A percentile compares a stretch with the other conserved stretches of the same genome.
phyloP scores from a whole-genome alignment of 2,888 invertebrate genomes.

The Aphidius colemani region DNA sequence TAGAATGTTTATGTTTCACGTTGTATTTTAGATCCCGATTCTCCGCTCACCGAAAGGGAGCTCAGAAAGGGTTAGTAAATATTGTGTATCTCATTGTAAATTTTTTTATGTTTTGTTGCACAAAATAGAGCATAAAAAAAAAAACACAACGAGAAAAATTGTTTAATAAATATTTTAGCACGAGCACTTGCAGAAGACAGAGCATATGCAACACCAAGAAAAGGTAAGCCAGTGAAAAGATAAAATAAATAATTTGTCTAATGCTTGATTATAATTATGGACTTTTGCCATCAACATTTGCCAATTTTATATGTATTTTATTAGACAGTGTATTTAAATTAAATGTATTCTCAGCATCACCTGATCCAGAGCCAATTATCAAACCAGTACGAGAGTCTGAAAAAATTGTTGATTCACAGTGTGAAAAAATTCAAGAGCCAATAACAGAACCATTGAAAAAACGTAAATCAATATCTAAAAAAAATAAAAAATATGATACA shows the following conservation, averaged over 20 bases:
- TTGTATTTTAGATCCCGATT: slow-evolving; percentile 44
- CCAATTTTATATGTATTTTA: background rate
- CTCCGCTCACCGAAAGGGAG: slow-evolving; percentile 54
- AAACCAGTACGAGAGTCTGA: slow-evolving; percentile 28
- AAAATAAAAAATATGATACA: slow-evolving; percentile 31
- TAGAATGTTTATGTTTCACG: slow-evolving; percentile 39
- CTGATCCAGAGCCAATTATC: slow-evolving; percentile 28
- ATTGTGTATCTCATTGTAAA: slow-evolving; percentile 8
- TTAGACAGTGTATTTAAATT: background rate
- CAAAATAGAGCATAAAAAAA: background rate
- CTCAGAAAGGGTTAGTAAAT: slow-evolving; percentile 54
- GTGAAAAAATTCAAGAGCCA: slow-evolving; percentile 16
- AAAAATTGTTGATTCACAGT: slow-evolving; percentile 21
- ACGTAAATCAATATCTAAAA: slow-evolving; percentile 28
- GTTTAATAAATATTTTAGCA: slow-evolving; percentile 45
- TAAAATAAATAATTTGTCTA: too few species aligned
- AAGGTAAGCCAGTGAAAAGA: slow-evolving; percentile 25
- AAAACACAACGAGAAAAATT: slow-evolving; percentile 8
- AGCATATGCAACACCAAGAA: slow-evolving; percentile 25
- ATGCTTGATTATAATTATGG: background rate
- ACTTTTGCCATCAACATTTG: slow-evolving; percentile 6
- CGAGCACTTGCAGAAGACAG: slow-evolving; percentile 46
- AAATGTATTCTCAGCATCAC: slow-evolving; percentile 23
- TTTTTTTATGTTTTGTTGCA: slow-evolving; percentile 5
- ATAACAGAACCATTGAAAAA: slow-evolving; percentile 32